Conservation (phyloP, 2,113 vertebrate species). For the Asarcornis scutulata region DNA sequence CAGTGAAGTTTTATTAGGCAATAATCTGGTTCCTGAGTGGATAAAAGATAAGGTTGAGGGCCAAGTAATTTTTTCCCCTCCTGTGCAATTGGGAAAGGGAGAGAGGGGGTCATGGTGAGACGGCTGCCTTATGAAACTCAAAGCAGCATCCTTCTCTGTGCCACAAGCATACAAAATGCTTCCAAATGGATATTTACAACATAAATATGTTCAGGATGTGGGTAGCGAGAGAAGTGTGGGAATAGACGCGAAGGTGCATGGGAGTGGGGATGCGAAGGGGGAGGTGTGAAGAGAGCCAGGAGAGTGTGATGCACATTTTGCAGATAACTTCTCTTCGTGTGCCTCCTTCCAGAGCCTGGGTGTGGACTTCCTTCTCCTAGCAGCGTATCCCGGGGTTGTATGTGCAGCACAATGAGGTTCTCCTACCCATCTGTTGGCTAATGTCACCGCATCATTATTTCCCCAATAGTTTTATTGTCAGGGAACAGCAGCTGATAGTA, state of each 20-base stretch:
- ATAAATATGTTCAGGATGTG: conserved; percentile 73
- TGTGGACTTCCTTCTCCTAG: conserved; percentile 23
- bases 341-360: conserved; percentile 53
- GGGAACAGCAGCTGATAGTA: not conserved
- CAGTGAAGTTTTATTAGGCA: conserved; percentile 67
- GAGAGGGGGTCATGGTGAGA: not conserved
- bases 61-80: conserved; percentile 27
- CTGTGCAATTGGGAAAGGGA: not conserved
- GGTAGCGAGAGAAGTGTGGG: conserved; percentile 70
- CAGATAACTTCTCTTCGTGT: conserved; percentile 49
- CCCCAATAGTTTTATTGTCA: not conserved
- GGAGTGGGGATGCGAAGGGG: conserved; percentile 69
- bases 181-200: conserved; percentile 73
- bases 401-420: not conserved
- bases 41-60: conserved; percentile 50
- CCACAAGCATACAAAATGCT: conserved; percentile 30
- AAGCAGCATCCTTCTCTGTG: conserved; percentile 38
- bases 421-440: not conserved
- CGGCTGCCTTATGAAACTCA: not conserved
- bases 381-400: conserved; percentile 11
- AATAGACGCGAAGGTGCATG: conserved; percentile 71
- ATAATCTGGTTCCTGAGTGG: conserved; percentile 62
- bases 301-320: conserved; percentile 73
- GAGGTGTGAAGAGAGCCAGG: conserved; percentile 74
- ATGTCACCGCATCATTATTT: rapidly evolving